phyloP scores from a whole-genome alignment of 1,140 invertebrate species.

The Drosophila jambulina region DNA sequence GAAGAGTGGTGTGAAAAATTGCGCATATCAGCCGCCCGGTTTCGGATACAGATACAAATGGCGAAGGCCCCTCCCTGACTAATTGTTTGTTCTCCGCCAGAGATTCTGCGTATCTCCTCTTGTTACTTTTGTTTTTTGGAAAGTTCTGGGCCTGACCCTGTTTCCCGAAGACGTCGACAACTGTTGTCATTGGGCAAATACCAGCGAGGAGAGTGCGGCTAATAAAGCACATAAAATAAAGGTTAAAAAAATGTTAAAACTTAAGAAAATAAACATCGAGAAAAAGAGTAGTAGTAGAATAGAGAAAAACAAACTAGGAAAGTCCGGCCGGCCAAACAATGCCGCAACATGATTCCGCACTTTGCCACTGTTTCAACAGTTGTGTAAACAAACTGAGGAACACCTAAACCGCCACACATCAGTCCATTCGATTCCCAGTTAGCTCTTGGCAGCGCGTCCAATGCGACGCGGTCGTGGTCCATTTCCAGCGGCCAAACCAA shows the following conservation, averaged over 20 bases:
- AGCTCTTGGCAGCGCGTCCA: constrained; percentile 25
- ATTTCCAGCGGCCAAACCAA: constrained; percentile 39
- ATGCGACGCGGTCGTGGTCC: constrained; percentile 35
- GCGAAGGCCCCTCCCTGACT: constrained; percentile 63
- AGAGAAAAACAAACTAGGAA: constrained; percentile 36
- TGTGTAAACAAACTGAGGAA: constrained; percentile 59
- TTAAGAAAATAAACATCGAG: neutral
- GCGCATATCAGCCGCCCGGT: constrained; percentile 34
- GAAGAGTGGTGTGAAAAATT: constrained; percentile 54
- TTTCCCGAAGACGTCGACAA: constrained; percentile 45
- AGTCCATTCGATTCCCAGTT: constrained; percentile 24
- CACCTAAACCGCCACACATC: constrained; percentile 32
- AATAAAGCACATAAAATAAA: constrained; percentile 60
- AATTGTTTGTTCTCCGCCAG: constrained; percentile 68
- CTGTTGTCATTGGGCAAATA: constrained; percentile 56
- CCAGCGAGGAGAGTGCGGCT: constrained; percentile 62
- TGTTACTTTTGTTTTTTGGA: constrained; percentile 46
- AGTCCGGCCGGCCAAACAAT: constrained; percentile 30
- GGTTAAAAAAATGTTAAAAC: constrained; percentile 12
- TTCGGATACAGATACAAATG: constrained; percentile 69
- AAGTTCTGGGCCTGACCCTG: constrained; percentile 76
- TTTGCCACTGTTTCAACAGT: constrained; percentile 63
- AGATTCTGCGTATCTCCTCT: constrained; percentile 32
- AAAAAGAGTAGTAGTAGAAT: neutral
- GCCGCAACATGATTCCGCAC: constrained; percentile 54